A percentile compares a stretch with the other conserved stretches of the same genome.
Evolutionary conservation across 2,113 vertebrate species (phyloP).

Genomic region (Equus quagga): DNA sequence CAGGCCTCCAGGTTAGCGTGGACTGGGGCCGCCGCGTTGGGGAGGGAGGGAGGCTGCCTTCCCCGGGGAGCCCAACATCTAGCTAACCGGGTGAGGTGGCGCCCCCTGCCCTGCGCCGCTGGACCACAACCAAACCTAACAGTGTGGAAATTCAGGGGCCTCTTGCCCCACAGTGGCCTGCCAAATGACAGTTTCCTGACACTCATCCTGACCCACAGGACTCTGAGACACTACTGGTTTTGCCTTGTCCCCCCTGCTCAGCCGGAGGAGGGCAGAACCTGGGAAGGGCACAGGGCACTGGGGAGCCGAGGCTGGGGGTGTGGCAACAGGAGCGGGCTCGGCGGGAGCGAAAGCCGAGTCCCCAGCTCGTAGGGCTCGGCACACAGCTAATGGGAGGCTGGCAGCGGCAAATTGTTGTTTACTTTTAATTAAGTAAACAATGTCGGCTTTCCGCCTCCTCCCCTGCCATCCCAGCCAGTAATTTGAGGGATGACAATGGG

Average conservation of each 20-base stretch:
- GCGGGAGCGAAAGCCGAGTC: slow-evolving; percentile 55
- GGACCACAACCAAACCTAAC: neutral
- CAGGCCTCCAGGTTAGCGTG: slow-evolving; percentile 66
- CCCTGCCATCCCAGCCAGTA: slow-evolving; percentile 84
- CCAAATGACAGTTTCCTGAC: neutral
- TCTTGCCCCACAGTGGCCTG: neutral
- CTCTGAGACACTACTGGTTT: neutral
- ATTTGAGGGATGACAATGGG: slow-evolving; percentile 83
- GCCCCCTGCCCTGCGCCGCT: neutral
- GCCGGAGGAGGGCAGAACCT: neutral
- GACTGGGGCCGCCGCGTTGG: neutral
- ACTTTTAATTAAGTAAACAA: slow-evolving; percentile 87
- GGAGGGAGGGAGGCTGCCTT: neutral
- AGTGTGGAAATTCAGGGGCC: neutral
- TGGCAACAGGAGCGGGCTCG: neutral
- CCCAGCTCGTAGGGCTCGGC: slow-evolving; percentile 62
- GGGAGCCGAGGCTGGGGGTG: neutral
- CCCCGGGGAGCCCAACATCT: neutral
- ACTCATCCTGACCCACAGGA: neutral
- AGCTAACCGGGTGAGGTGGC: neutral
- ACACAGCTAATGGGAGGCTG: slow-evolving; percentile 83
- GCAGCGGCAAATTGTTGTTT: slow-evolving; percentile 85
- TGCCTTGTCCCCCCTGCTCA: neutral
- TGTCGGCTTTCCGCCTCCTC: slow-evolving; percentile 81
- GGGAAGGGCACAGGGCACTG: neutral